These are phyloP conservation scores for Scotopteryx bipunctaria DNA, from an alignment of 2,888 invertebrate genomes.

Conservation along the genomic window DNA sequence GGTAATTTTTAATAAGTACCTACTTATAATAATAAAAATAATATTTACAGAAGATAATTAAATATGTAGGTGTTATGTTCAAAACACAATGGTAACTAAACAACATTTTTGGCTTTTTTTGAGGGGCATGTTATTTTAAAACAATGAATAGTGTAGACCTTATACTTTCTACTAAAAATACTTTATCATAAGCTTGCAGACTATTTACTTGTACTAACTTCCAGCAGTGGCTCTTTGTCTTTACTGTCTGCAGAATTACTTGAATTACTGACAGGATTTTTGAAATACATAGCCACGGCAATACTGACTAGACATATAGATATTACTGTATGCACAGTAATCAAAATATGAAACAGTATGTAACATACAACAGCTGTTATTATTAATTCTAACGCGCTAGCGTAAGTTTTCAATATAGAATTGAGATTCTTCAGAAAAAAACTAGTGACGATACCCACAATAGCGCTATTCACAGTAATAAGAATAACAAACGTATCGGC, in stretches of 20 bases:
- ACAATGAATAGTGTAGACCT: background rate
- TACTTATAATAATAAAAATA: too few species aligned
- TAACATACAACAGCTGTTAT: slow-evolving; percentile 95
- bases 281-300: slow-evolving; percentile 93
- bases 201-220: slow-evolving; percentile 44
- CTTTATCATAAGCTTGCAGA: background rate
- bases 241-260: slow-evolving; percentile 38
- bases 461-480: slow-evolving; percentile 94
- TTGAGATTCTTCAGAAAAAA: slow-evolving; percentile 96
- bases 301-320: slow-evolving; percentile 92
- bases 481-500: slow-evolving; percentile 88
- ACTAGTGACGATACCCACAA: slow-evolving; percentile 96
- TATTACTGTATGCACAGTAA: slow-evolving; percentile 90
- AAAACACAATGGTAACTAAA: slow-evolving; percentile 14
- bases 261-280: slow-evolving; percentile 91
- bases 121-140: background rate
- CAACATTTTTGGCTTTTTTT: slow-evolving; percentile 14
- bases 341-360: slow-evolving; percentile 92
- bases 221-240: slow-evolving; percentile 61
- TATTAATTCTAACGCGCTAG: slow-evolving; percentile 95
- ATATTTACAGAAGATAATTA: background rate
- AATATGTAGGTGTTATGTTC: slow-evolving; percentile 2
- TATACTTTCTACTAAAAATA: background rate
- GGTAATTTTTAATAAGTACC: too few species aligned
- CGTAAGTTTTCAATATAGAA: slow-evolving; percentile 97